Conservation (phyloP, 2,113 vertebrate genomes). For the Menura novaehollandiae region DNA sequence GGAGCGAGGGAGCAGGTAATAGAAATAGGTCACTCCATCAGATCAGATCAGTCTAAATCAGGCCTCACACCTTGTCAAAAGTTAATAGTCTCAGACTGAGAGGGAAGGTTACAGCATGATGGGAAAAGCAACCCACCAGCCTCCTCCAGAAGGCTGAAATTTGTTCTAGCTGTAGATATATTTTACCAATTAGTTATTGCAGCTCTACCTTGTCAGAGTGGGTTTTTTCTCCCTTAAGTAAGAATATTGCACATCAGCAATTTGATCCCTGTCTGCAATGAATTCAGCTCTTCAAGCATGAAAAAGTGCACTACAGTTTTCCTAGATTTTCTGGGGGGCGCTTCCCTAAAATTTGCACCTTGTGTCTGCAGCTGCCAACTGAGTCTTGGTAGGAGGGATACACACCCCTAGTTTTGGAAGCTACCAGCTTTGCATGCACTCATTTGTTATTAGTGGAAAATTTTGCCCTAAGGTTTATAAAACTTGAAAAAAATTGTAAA, state of each 20-base stretch:
- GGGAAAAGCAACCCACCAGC: background rate
- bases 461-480: background rate
- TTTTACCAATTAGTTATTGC: background rate
- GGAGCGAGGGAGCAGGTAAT: background rate
- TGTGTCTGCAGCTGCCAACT: background rate
- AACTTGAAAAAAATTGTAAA: background rate
- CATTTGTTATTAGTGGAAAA: background rate
- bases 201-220: background rate
- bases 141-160: background rate
- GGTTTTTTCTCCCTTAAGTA: background rate
- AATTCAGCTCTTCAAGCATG: background rate
- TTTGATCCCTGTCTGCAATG: background rate
- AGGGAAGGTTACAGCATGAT: background rate
- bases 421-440: background rate
- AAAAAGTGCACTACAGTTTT: background rate
- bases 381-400: background rate
- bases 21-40: slow-evolving; percentile 33
- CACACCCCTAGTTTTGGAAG: background rate
- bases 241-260: background rate
- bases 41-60: background rate
- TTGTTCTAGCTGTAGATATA: background rate
- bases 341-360: background rate
- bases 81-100: background rate
- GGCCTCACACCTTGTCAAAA: slow-evolving; percentile 17
- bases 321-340: background rate